A percentile compares a stretch with the other conserved stretches of the same genome.
phyloP scores from a whole-genome alignment of 2,797 vertebrate species.

The Notamacropus eugenii region DNA sequence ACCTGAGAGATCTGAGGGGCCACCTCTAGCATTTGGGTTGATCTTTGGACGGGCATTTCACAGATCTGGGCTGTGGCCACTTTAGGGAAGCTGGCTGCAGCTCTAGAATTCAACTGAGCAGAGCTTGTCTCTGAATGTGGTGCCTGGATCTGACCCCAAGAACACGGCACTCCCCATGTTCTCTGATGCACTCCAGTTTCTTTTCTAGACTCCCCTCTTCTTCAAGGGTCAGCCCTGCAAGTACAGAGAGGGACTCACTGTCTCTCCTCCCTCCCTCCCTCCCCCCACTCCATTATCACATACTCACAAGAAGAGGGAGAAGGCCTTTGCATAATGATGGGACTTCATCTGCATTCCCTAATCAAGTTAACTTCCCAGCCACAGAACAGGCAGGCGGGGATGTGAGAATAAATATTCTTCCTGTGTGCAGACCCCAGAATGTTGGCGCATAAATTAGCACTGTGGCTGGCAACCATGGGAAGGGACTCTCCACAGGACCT shows the following conservation, averaged over 20 bases:
- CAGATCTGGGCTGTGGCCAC: no score
- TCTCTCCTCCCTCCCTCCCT: not conserved
- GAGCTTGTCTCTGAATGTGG: not conserved
- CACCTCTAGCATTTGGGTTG: no score
- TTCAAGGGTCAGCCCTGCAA: not conserved
- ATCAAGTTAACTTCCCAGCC: slow-evolving; percentile 59
- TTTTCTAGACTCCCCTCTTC: not conserved
- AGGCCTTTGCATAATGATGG: slow-evolving; percentile 48
- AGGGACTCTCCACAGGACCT: not conserved
- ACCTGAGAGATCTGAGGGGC: no score
- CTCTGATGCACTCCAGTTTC: not conserved
- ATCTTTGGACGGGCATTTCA: no score
- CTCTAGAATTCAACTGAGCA: not conserved
- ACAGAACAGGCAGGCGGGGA: slow-evolving; percentile 46
- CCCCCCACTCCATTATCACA: not conserved
- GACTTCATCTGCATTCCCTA: slow-evolving; percentile 18
- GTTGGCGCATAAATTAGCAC: slow-evolving; percentile 66
- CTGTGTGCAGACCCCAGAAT: slow-evolving; percentile 59
- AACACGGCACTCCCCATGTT: not conserved
- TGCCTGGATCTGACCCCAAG: not conserved
- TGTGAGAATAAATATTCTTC: slow-evolving; percentile 60
- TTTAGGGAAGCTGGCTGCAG: not conserved
- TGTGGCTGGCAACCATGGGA: slow-evolving; percentile 55
- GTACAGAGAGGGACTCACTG: not conserved
- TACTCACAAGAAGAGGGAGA: not conserved